Base-by-base conservation (phyloP, 2,888 invertebrate genomes). In the Morinoia aosen region DNA sequence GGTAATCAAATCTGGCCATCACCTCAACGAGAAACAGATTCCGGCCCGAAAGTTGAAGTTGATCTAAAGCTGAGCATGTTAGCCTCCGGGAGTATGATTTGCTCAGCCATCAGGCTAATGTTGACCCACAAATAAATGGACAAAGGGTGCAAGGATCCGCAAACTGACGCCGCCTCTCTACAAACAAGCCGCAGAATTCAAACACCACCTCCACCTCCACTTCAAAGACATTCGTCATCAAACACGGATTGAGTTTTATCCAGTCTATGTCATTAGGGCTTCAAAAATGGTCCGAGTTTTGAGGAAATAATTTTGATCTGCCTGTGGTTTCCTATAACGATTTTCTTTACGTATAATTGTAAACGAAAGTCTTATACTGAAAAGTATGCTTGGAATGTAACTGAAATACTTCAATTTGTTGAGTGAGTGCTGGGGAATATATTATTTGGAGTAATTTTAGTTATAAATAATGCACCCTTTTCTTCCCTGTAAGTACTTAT, bases 91-190 rank as follows among this genome's bases (percentile, higher is more conserved):
- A 93, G 93, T 93, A 93, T 93, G 57, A 93, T 93, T 93, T 93
- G 93, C 93, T 48, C 93, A 93, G 93, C 48, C 93, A 93, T 93
- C 93, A 93, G 58, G 57, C 93, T 57, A 57, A 57, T 93, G 93
- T 93, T 93, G 93, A 93, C 93, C 25, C 93, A 57, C 93, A 93
- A 93, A 93, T 93, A 93, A 56, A 57, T 93, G 93, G 40, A 93
- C 93, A 93, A 93, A 93, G 93, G 93, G 48, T 57, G 93, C 93
- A 93, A 93, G 93, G 93, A 93, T 93, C 93, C 48, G 58, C 57
- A 93, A 93, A 93, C 93, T 93, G 93, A 57, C 93, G 48, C 93
- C 56, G 48, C 93, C 57, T 56, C 93, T 93, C 58, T 57, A 57
- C 93, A 93, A 93, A 93, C 93, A 56, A 48, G 93, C 39, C 93